These are phyloP conservation scores for Solea solea DNA, from an alignment of 2,113 vertebrate genomes.

Conservation along the genomic window DNA sequence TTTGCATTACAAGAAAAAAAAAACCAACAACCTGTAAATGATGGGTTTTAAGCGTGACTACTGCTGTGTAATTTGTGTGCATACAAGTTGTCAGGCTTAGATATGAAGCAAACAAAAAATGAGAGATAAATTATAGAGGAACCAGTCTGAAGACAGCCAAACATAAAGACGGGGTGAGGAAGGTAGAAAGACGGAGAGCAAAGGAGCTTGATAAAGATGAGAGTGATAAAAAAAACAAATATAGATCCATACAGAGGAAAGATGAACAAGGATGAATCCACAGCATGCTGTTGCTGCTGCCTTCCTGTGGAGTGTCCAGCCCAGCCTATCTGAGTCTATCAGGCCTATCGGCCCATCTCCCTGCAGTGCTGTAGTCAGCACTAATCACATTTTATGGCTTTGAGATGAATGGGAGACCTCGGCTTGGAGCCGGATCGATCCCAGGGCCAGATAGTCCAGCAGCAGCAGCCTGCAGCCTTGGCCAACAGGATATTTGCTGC, in stretches of 20 bases:
- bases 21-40: slow-evolving; percentile 2
- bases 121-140: slow-evolving; percentile 32
- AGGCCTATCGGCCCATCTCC: slow-evolving; percentile 87
- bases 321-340: slow-evolving; percentile 72
- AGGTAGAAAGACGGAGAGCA: slow-evolving; percentile 25
- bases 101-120: slow-evolving; percentile 22
- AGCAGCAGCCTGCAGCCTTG: slow-evolving; percentile 67
- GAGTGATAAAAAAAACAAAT: slow-evolving; percentile 40
- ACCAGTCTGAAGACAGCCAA: slow-evolving; percentile 20
- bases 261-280: slow-evolving; percentile 49
- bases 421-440: slow-evolving; percentile 89
- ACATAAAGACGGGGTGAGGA: slow-evolving; percentile 19
- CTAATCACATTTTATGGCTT: slow-evolving; percentile 93
- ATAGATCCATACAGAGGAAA: slow-evolving; percentile 3
- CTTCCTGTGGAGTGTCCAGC: slow-evolving; percentile 80
- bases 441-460: slow-evolving; percentile 86
- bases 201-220: slow-evolving; percentile 31
- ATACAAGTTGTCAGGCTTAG: slow-evolving; percentile 25
- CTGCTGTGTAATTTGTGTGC: slow-evolving; percentile 25
- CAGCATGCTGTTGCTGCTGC: slow-evolving; percentile 68
- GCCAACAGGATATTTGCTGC: slow-evolving; percentile 99
- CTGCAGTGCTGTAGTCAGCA: slow-evolving; percentile 89
- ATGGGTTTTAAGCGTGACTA: slow-evolving; percentile 36
- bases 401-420: slow-evolving; percentile 91
- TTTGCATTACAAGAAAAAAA: slow-evolving; percentile 28